Evolutionary conservation across 2,797 vertebrate genomes (phyloP), one percentile per base, ranked within the genome.

Genomic region (Coluber constrictor): DNA sequence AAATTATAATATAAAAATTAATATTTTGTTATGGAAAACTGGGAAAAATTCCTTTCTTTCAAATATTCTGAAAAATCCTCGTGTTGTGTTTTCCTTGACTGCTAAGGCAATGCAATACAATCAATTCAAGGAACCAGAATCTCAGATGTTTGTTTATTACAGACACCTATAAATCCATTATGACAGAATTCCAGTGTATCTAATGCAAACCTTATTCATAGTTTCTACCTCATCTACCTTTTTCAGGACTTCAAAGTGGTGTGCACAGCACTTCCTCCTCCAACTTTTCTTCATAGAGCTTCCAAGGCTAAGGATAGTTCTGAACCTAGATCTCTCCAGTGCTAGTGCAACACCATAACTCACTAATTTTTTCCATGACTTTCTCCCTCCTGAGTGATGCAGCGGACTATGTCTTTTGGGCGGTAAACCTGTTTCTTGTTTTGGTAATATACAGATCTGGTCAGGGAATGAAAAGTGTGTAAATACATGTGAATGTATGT

Each of bases 1-100:
- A 89, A 90, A 91, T 90, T 92, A 95, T 37, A 54, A 90, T 94
- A 90, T 93, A 92, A 91, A 94, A 93, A 90, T 74, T 74, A 91
- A 93, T 87, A 91, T 60, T 92, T 94, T 25, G 91, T 93, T 96
- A 95, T 11, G 27, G 55, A 94, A 93, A 94, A 55, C 27, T 90
- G 89, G 93, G 89, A 15, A 27, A 57, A 47, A 83, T 55, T 59
- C 95, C 93, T 87, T n/a, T 59, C 10, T 32, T 54, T 60, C 23
- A 47, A 29, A 61, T n/a, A 54, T 55, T 29, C 91, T 29, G 8
- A 70, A 93, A 95, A 94, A 43, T 57, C 0, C 89, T n/a, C 92
- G 89, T 90, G 43, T 12, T 70, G 63, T 5, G n/a, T 16, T 70
- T 70, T 2, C n/a, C 63, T 70, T 70, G n/a, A 5, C n/a, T 70